Evolutionary conservation across 2,113 vertebrate species (phyloP).

Genomic region (Eptesicus fuscus): DNA sequence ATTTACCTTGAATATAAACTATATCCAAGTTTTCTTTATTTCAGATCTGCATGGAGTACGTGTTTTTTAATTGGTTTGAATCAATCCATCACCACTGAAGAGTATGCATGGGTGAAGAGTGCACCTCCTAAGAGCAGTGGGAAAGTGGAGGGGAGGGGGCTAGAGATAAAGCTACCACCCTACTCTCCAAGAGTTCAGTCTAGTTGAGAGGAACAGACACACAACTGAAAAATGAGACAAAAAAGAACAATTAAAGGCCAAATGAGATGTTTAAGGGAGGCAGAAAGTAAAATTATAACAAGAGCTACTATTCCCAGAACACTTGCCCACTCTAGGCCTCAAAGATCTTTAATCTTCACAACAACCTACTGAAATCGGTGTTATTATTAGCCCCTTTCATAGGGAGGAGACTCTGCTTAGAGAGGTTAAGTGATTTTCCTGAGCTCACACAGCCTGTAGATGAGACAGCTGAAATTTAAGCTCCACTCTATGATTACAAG

Average conservation of each 20-base stretch:
- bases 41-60: not conserved
- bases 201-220: conserved; percentile 8
- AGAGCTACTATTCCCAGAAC: conserved; percentile 44
- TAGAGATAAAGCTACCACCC: not conserved
- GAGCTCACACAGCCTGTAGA: conserved; percentile 56
- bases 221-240: conserved; percentile 36
- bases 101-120: not conserved
- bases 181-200: not conserved
- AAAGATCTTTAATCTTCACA: conserved; percentile 43
- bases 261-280: conserved; percentile 47
- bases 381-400: not conserved
- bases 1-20: not conserved
- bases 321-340: not conserved
- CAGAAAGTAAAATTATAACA: conserved; percentile 38
- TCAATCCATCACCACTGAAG: not conserved
- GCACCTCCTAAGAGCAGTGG: not conserved
- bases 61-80: not conserved
- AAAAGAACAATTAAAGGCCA: conserved; percentile 49
- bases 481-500: not conserved
- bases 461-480: not conserved
- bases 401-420: conserved; percentile 13
- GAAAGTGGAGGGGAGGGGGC: too few species aligned
- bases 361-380: conserved; percentile 39
- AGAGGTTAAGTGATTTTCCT: conserved; percentile 46
- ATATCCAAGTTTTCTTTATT: not conserved